Evolutionary conservation across 1,140 invertebrate genomes (phyloP), one percentile per base, ranked within the genome.

Genomic region (Hycleus phaleratus): DNA sequence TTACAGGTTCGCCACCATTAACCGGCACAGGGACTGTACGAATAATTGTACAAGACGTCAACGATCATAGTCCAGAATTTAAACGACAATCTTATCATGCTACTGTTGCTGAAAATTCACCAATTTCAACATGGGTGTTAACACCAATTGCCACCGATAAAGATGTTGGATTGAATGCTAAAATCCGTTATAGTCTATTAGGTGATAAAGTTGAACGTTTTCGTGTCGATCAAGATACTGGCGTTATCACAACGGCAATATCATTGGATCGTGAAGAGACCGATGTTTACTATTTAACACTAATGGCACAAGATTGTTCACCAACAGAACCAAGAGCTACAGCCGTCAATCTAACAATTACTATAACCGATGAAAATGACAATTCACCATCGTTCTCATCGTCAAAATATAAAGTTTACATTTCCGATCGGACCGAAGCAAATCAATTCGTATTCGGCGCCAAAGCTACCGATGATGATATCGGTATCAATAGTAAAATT

Each of bases 21-120:
- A 95, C 91, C 10, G 92, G 91, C 49, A 88, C 90, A 1, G 91
- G 92, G 38, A 88, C 86, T 38, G 85, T 98, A 2, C 82, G 82
- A 63, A 84, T 99, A 39, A 77, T 93, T 46, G 91, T 98, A 4
- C 85, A 93, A 73, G 95, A 97, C 72, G 85, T 93, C 32, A 97
- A 97, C 73, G 94, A 97, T 73, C 92, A 96, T 72, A 86, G 82
- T 65, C 94, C 94, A 0, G 83, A 87, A 63, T 92, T 92, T 67
- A 84, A 85, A 63, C 78, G 87, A 55, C 84, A 88, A 66, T 84
- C 85, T 25, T 95, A 93, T 71, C 80, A 81, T 64, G 85, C 87
- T 1, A 81, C 72, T 25, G 82, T 95, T 0, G 78, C 79, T 46
- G 93, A 95, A 77, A 93, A 94, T 72, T 76, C 84, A 38, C 80